Base-by-base conservation (phyloP, 2,888 invertebrate genomes). In the Acronicta psi region DNA sequence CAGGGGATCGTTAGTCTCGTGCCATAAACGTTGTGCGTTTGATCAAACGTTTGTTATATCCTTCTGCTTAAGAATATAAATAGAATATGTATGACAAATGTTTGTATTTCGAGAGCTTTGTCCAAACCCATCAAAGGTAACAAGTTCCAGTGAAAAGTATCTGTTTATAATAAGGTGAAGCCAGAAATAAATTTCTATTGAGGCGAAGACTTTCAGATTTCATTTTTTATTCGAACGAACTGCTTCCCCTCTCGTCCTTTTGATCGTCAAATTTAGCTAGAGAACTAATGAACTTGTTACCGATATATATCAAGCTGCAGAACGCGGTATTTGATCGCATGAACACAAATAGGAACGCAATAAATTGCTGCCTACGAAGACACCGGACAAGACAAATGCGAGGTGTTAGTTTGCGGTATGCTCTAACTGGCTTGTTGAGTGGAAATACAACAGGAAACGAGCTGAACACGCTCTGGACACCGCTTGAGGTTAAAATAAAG, bases 261-360 rank as follows among this genome's bases (percentile, higher is more conserved):
- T 84, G 82, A 85, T 84, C 82, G 70, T 77, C 80, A 80, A 85
- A 89, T 89, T 91, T 89, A 88, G 85, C 81, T 73, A 67, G 58
- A 63, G 72, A 82, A 83, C 88, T 88, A 91, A 91, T 90, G 85
- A 89, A 87, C 82, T 84, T 85, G 86, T 87, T 79, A 73, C 72
- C 61, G 69, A 71, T 80, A 81, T 88, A 85, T 84, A 89, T 88
- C 85, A 85, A 73, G 75, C 71, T 61, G 59, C 73, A 62, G 75
- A 78, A 75, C 75, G 68, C 71, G 75, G 66, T 80, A 85, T 87
- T 85, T 82, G 86, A 85, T 87, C 87, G 79, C 80, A 72, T 75
- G 73, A 74, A 85, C 83, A 81, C 79, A 79, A 82, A 85, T 84
- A 84, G 86, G 80, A 78, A 75, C 77, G 83, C 82, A 74, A 86